These are phyloP conservation scores for Trichoplusia ni DNA, from an alignment of 1,140 invertebrate genomes.

Conservation along the genomic window DNA sequence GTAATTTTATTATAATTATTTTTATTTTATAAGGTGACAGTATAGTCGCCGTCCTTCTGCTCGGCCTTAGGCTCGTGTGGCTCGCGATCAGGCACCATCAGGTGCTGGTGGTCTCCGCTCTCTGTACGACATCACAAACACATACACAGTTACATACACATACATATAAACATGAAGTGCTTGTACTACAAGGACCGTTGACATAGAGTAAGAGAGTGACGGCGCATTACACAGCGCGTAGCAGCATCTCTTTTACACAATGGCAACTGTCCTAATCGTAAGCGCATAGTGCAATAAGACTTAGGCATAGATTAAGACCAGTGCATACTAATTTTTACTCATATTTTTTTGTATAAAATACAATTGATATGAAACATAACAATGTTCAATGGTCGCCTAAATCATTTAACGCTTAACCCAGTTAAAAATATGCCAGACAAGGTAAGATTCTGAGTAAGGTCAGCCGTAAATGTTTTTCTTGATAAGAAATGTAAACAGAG, in stretches of 20 bases:
- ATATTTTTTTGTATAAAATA: too few species aligned
- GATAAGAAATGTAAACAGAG: conserved; percentile 34
- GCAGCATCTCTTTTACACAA: too few species aligned
- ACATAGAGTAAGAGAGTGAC: too few species aligned
- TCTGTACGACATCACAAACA: conserved; percentile 73
- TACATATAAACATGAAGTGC: conserved; percentile 30
- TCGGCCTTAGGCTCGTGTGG: conserved; percentile 58
- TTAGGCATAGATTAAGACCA: too few species aligned
- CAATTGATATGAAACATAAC: too few species aligned
- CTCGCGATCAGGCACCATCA: conserved; percentile 66
- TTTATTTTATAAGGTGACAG: conserved; percentile 63
- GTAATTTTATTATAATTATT: background rate
- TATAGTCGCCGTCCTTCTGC: conserved; percentile 72
- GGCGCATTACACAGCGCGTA: too few species aligned
- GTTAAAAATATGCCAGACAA: conserved; percentile 21
- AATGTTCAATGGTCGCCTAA: background rate
- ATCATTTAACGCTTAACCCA: conserved; percentile 26
- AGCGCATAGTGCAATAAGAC: too few species aligned
- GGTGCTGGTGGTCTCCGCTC: conserved; percentile 61
- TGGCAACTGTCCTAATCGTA: too few species aligned
- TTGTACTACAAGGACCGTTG: background rate
- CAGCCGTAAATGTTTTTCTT: conserved; percentile 31
- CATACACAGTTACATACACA: conserved; percentile 39
- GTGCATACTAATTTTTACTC: too few species aligned
- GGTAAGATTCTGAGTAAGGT: conserved; percentile 33